Conservation (phyloP, 2,888 invertebrate genomes). For the Eristalis pertinax region DNA sequence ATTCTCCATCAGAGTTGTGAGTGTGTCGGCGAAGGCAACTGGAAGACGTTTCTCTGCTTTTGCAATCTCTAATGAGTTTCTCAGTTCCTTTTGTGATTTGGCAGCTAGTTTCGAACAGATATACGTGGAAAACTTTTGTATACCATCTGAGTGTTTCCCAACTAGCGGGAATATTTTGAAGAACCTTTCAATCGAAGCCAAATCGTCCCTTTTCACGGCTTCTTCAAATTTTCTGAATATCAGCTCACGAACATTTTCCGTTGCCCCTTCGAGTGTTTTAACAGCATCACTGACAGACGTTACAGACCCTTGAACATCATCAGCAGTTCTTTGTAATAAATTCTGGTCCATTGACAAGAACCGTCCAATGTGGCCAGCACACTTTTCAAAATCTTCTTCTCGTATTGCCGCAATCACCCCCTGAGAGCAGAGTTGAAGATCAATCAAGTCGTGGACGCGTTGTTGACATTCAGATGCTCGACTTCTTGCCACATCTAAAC, state of each 20-base stretch:
- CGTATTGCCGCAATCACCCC: constrained; percentile 97
- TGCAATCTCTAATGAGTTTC: constrained; percentile 85
- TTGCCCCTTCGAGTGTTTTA: constrained; percentile 87
- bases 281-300: constrained; percentile 81
- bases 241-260: constrained; percentile 84
- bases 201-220: constrained; percentile 93
- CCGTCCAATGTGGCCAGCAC: constrained; percentile 96
- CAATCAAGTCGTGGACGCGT: constrained; percentile 96
- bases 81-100: constrained; percentile 88
- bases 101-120: constrained; percentile 88
- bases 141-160: constrained; percentile 94
- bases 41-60: constrained; percentile 87
- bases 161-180: constrained; percentile 98
- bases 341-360: constrained; percentile 96
- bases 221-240: constrained; percentile 93
- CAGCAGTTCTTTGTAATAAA: constrained; percentile 88
- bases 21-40: constrained; percentile 92
- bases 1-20: constrained; percentile 92
- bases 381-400: constrained; percentile 97
- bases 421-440: constrained; percentile 96
- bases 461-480: constrained; percentile 97
- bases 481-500: constrained; percentile 93
- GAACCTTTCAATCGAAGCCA: constrained; percentile 94
- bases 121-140: constrained; percentile 93
- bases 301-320: constrained; percentile 86